Evolutionary conservation across 2,113 vertebrate species (phyloP).

Genomic region (Gavialis gangeticus): DNA sequence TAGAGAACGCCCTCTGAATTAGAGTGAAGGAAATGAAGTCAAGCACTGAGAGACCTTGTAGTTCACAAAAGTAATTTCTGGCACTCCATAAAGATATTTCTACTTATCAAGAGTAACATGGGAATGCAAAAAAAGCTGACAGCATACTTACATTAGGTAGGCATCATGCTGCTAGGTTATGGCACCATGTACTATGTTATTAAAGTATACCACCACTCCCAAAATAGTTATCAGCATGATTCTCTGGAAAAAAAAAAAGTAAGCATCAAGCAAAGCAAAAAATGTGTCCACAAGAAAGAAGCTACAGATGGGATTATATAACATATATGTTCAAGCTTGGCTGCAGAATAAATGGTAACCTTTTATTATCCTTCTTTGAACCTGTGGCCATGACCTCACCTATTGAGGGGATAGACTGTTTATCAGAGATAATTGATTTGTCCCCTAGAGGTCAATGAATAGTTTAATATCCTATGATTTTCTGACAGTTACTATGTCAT

Average conservation of each 20-base stretch:
- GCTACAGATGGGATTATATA: neutral
- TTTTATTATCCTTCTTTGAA: neutral
- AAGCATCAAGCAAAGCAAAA: neutral
- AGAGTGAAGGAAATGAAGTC: neutral
- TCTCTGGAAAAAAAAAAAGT: neutral
- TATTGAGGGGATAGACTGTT: neutral
- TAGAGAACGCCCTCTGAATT: neutral
- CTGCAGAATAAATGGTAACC: neutral
- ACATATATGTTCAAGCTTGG: neutral
- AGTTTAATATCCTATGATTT: neutral
- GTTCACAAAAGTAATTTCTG: conserved; percentile 5
- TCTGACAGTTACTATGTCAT: conserved; percentile 11
- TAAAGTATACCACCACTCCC: neutral
- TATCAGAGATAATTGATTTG: conserved; percentile 1
- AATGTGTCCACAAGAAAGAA: neutral
- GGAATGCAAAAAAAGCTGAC: neutral
- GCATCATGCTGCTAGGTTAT: neutral
- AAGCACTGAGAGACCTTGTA: neutral
- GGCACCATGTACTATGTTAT: neutral
- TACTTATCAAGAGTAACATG: neutral
- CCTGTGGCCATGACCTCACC: neutral
- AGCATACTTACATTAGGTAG: neutral
- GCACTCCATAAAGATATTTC: neutral
- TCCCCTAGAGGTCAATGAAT: neutral
- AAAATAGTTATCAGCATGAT: neutral